Evolutionary conservation across 2,888 invertebrate species (phyloP), one percentile per base, ranked within the genome.

Genomic region (Neoitamus cyanurus): DNA sequence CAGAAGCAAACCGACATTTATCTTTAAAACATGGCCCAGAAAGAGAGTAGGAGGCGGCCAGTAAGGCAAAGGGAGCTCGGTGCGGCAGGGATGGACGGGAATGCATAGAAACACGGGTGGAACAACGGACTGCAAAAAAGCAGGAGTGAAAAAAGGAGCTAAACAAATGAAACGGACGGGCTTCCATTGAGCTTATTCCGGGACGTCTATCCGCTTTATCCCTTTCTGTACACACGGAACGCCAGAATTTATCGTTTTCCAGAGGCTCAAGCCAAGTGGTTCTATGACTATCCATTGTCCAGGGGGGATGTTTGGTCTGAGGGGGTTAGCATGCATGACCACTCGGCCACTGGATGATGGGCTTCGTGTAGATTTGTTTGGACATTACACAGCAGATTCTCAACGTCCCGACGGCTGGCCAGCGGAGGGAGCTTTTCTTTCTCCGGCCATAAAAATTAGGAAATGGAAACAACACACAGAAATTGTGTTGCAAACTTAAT

Each of bases 101-200:
- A 13, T 36, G 69, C 68, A 37, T 37, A 82, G 25, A 68, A 82
- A 30, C 69, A 82, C 28, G 36, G 58, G 25, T 31, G 37, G 37
- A 82, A 69, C 34, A 82, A 80, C 31, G 34, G 37, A 9, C 58
- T 58, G 58, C 25, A 58, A 58, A 58, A 58, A 58, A 58, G 25
- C 58, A 58, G 69, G 69, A 31, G 37, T 48, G 69, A 82, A 82
- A 82, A 80, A 82, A 58, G 25, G 58, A 82, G 36, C 48, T 68
- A 82, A 69, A 25, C 69, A 82, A 82, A 80, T 80, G 78, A 58
- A 82, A 69, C 28, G 37, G 37, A 37, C 37, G 36, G 37, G 69
- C 69, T 82, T 82, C 82, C 82, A 82, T 82, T 82, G 82, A 82
- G 82, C 58, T 82, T 82, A 82, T 82, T 82, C 82, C 82, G 58